phyloP scores from a whole-genome alignment of 2,888 invertebrate genomes.

The Drosophila mimica region DNA sequence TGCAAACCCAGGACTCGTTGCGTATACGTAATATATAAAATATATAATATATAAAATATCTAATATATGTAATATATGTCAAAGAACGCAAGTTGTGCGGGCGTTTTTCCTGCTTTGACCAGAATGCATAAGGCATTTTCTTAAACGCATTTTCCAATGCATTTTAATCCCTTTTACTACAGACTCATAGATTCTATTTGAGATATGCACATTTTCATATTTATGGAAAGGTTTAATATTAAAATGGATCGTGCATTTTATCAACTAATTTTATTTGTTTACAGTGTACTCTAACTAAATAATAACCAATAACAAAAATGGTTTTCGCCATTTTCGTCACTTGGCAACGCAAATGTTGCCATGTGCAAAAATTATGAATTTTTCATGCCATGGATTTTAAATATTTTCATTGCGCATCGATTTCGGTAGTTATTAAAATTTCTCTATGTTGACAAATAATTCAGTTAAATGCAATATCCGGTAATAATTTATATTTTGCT shows the following conservation, averaged over 20 bases:
- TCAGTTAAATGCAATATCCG: neutral
- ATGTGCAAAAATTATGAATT: neutral
- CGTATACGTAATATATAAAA: slow-evolving; percentile 59
- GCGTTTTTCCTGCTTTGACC: slow-evolving; percentile 30
- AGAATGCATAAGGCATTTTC: slow-evolving; percentile 51
- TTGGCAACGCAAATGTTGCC: neutral
- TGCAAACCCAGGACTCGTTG: slow-evolving; percentile 31
- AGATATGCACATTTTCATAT: slow-evolving; percentile 10
- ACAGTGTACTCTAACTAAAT: neutral
- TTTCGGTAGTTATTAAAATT: neutral
- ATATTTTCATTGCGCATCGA: neutral
- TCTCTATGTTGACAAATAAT: neutral
- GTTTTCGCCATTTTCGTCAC: neutral
- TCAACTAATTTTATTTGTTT: slow-evolving; percentile 28
- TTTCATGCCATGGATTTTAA: neutral
- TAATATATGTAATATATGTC: slow-evolving; percentile 14
- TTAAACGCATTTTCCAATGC: slow-evolving; percentile 47
- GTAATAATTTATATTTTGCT: neutral
- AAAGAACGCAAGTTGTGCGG: slow-evolving; percentile 39
- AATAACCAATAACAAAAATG: neutral
- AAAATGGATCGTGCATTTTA: slow-evolving; percentile 3
- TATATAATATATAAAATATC: too few relatives aligned
- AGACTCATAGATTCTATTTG: too few relatives aligned
- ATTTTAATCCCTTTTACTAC: slow-evolving; percentile 40
- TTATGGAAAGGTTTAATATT: neutral